These are phyloP conservation scores for Himantopus leucocephalus DNA, from an alignment of 2,113 vertebrate species.

Conservation along the genomic window DNA sequence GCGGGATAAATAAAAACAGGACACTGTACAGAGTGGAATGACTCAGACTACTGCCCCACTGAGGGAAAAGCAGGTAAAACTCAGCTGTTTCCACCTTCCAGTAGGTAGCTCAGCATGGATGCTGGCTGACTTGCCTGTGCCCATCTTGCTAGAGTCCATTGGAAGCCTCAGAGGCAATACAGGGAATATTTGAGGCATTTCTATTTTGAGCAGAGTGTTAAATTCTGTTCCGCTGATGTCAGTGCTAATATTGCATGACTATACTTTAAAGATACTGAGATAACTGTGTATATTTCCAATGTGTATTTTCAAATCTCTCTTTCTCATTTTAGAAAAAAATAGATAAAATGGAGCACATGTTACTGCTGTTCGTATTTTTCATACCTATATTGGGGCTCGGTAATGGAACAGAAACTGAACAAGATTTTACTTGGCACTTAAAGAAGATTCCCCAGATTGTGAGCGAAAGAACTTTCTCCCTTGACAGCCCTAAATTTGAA, in stretches of 20 bases:
- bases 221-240: neutral
- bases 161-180: neutral
- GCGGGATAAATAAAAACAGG: neutral
- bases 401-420: conserved; percentile 64
- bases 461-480: conserved; percentile 81
- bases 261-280: neutral
- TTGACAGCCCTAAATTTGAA: conserved; percentile 83
- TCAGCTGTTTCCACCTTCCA: neutral
- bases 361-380: conserved; percentile 78
- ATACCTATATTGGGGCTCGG: conserved; percentile 68
- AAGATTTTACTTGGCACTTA: conserved; percentile 88
- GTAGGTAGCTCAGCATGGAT: neutral
- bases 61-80: neutral
- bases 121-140: neutral
- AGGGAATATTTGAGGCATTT: neutral
- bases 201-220: neutral
- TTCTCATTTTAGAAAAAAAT: conserved; percentile 72
- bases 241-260: neutral
- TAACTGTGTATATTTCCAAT: neutral
- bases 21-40: neutral
- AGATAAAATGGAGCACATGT: conserved; percentile 81
- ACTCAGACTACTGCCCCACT: neutral
- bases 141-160: neutral
- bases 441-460: conserved; percentile 86
- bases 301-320: conserved; percentile 24